Base-by-base conservation (phyloP, 2,797 vertebrate genomes). In the Graptemys geographica region DNA sequence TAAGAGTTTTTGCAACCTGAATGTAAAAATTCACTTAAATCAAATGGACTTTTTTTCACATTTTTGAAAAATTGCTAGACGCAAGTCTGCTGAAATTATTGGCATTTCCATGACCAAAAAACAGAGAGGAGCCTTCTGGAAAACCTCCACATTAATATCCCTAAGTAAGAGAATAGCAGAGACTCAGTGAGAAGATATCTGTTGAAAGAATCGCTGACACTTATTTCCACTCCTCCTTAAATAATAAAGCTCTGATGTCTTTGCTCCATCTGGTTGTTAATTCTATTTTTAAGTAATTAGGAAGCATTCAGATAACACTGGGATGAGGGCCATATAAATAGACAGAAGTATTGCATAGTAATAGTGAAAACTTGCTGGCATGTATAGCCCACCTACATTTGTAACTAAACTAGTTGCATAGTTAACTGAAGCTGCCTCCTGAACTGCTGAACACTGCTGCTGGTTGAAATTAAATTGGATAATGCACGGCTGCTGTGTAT, bases 241-340 rank as follows among this genome's bases (percentile, higher is more conserved):
- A 37, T 23, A 62, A 12, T 19, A 51, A 33, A 72, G 25, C 47
- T 86, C 18, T 23, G 8, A 28, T 72, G n/a, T 16, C 47, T 81
- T 72, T 88, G 51, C 56, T 88, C 72, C 41, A 83, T 92, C 79
- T 95, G 82, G 80, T 85, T 92, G 89, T 90, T 69, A 59, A 31
- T 80, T 55, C 15, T 3, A 2, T 37, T 44, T 1, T 74, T 69
- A 5, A 74, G 21, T 44, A 13, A 41, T 87, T 91, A 37, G 21
- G 25, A n/a, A 82, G 90, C 86, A 37, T 10, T 0, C 15, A 6
- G 55, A 27, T 31, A 78, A 81, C 3, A 21, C 4, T 85, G 7
- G 23, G 76, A 79, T 41, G 15, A 80, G 11, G 33, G 56, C 3
- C 25, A 49, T 28, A 52, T 28, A 31, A 78, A 21, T 0, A 72